Conservation (phyloP, 2,797 vertebrate species). For the Sebastes taczanowskii region DNA sequence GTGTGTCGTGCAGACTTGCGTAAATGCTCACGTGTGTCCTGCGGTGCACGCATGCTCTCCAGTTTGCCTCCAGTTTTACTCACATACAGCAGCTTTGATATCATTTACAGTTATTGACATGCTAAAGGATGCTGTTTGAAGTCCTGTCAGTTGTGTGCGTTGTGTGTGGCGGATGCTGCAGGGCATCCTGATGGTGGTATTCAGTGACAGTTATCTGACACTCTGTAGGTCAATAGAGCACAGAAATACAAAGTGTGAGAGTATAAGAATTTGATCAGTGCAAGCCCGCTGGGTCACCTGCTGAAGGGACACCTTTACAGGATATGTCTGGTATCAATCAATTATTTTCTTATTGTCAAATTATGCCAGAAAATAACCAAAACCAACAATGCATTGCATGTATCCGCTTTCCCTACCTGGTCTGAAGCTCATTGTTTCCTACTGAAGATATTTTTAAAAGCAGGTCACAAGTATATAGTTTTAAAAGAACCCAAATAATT, state of each 20-base stretch:
- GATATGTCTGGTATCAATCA: neutral
- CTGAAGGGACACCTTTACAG: neutral
- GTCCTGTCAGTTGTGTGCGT: neutral
- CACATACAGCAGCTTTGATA: slow-evolving; percentile 5
- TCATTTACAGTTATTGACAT: slow-evolving; percentile 49
- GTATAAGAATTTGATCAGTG: neutral
- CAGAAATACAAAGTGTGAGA: neutral
- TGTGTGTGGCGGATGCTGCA: neutral
- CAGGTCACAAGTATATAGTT: too few relatives aligned
- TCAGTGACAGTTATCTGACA: slow-evolving; percentile 37
- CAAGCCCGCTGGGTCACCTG: neutral
- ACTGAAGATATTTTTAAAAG: too few relatives aligned
- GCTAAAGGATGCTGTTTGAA: slow-evolving; percentile 11
- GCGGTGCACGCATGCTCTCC: neutral
- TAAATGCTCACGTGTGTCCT: neutral
- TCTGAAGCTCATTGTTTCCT: too few relatives aligned
- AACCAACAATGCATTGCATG: neutral
- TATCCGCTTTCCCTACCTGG: too few relatives aligned
- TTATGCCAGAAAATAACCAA: neutral
- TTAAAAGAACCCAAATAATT: too few relatives aligned
- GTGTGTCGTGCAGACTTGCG: neutral
- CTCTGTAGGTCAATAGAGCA: slow-evolving; percentile 12
- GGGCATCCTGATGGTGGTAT: slow-evolving; percentile 16
- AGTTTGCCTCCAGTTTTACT: slow-evolving; percentile 9
- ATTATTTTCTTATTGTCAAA: neutral